Evolutionary conservation across 2,113 vertebrate genomes (phyloP), one percentile per base, ranked within the genome.

Genomic region (Myrmophylax atrothorax): DNA sequence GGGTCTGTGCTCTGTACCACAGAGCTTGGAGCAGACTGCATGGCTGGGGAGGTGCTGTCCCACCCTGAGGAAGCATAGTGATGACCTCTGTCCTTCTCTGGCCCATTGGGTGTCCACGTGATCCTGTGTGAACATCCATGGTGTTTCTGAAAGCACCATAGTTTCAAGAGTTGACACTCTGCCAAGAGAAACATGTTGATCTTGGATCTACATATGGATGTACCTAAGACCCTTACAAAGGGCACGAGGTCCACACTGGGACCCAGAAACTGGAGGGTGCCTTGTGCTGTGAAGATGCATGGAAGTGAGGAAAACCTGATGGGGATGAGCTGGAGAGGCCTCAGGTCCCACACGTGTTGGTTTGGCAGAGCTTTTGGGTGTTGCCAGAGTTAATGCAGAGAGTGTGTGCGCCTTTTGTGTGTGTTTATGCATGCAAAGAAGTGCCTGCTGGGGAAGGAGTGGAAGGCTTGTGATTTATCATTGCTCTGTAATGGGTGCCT

Each of bases 381-480:
- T 93, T 93, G 88, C 69, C 85, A 47, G 90, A 95, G 89, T 80
- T 92, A 94, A 82, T 52, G 89, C 90, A 94, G 84, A 74, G 68
- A 77, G 52, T 5, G 8, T 5, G 26, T n/a, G 40, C 0, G 69
- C 82, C 73, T 92, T 81, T 68, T 18, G 47, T 3, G 55, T 80
- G 52, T 96, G 94, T 97, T 97, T 97, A 96, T 98, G 97, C 97
- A 98, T 98, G 97, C 97, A 97, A 96, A 94, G 95, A 97, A 50
- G 94, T 94, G 94, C 79, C 93, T 97, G 94, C 97, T 97, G 96
- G 94, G 96, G 96, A 97, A 97, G 87, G 91, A 96, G 83, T 92
- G 96, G 96, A 96, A 96, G 69, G 97, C 96, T 95, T 93, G 97
- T 98, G 98, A 98, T 98, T 98, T 97, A 98, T 98, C 98, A 97